These are phyloP conservation scores for Polyommatus iphigenia DNA, from an alignment of 2,888 invertebrate genomes.

Conservation along the genomic window DNA sequence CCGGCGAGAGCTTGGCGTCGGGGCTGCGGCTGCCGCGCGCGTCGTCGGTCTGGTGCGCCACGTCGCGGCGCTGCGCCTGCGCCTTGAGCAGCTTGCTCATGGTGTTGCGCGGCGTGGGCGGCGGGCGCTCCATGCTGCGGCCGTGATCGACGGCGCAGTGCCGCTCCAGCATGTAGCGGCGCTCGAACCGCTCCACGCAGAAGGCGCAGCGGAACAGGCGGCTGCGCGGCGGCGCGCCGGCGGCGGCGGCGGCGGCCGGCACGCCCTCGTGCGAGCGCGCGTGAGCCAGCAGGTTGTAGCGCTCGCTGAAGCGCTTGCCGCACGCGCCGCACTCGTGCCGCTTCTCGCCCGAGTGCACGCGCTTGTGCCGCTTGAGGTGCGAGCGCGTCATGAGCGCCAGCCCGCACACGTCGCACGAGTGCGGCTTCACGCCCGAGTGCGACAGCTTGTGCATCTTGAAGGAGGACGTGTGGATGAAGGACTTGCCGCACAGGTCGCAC, in stretches of 20 bases:
- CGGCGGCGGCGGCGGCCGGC: conserved; percentile 37
- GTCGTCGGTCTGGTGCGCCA: conserved; percentile 46
- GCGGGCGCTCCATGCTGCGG: conserved; percentile 69
- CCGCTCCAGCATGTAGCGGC: conserved; percentile 73
- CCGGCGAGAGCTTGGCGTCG: conserved; percentile 42
- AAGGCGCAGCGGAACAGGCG: conserved; percentile 70
- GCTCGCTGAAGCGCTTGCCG: conserved; percentile 81
- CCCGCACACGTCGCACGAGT: conserved; percentile 81
- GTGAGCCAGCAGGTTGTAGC: conserved; percentile 76
- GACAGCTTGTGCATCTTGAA: conserved; percentile 85
- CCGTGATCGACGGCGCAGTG: conserved; percentile 67
- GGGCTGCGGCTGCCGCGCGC: conserved; percentile 52
- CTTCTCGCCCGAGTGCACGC: conserved; percentile 83
- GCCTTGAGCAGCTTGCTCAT: conserved; percentile 78
- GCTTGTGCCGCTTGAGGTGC: conserved; percentile 84
- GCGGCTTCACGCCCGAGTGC: conserved; percentile 82
- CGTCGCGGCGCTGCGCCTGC: conserved; percentile 51
- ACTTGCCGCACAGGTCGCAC: conserved; percentile 83
- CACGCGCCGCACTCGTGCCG: conserved; percentile 79
- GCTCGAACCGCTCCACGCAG: conserved; percentile 69
- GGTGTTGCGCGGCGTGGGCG: conserved; percentile 73
- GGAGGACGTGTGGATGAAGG: conserved; percentile 85
- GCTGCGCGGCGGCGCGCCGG: conserved; percentile 48
- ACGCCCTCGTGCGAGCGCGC: conserved; percentile 46
- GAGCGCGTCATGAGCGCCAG: conserved; percentile 82